phyloP scores from a whole-genome alignment of 2,888 invertebrate species.

The Sphaerophoria taeniata region DNA sequence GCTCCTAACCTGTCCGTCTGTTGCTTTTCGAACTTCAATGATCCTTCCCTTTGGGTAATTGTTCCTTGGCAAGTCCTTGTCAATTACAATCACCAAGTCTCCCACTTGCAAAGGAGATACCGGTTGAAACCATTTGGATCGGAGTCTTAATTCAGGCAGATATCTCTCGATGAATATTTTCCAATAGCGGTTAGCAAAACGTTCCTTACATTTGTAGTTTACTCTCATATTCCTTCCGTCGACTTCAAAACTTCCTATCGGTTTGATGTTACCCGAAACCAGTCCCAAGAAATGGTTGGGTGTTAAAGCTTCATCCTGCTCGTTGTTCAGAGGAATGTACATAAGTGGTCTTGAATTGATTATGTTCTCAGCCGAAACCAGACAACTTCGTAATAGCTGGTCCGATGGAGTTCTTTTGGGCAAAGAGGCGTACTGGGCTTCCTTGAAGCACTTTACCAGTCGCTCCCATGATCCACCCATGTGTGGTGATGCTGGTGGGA shows the following conservation, averaged over 20 bases:
- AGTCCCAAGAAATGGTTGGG: constrained; percentile 75
- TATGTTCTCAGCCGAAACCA: too few relatives aligned
- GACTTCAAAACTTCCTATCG: neutral
- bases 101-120: constrained; percentile 46
- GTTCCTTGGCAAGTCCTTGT: constrained; percentile 30
- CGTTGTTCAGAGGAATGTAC: constrained; percentile 30
- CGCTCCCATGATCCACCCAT: constrained; percentile 67
- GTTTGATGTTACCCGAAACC: constrained; percentile 27
- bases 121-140: constrained; percentile 64
- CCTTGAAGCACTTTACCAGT: neutral
- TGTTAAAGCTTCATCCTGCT: constrained; percentile 66
- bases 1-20: constrained; percentile 24
- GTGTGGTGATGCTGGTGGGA: constrained; percentile 74
- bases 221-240: neutral
- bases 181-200: constrained; percentile 62
- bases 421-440: too few relatives aligned
- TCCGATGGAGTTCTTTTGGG: too few relatives aligned
- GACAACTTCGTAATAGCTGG: too few relatives aligned
- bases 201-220: constrained; percentile 19
- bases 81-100: constrained; percentile 62
- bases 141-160: constrained; percentile 64
- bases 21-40: neutral
- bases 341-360: too few relatives aligned
- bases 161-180: constrained; percentile 74
- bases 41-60: constrained; percentile 30